Evolutionary conservation across 2,797 vertebrate genomes (phyloP).

Genomic region (Brachyalestes nurse): DNA sequence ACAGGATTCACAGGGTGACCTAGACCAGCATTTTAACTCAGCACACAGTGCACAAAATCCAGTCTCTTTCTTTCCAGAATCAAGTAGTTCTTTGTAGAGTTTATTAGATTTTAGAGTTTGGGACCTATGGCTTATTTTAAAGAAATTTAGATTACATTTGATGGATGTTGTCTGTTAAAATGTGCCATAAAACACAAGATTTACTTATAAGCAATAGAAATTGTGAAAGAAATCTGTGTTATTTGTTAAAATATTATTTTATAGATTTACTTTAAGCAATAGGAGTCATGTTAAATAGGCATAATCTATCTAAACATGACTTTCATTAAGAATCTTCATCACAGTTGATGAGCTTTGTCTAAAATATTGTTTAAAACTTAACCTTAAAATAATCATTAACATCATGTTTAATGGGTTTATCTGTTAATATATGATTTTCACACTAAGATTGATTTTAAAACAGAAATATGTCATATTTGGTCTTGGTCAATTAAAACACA

Average conservation of each 20-base stretch:
- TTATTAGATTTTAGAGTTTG: neutral
- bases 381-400: neutral
- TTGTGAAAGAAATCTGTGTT: neutral
- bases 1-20: neutral
- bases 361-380: neutral
- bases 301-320: no score
- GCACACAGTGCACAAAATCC: neutral
- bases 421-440: no score
- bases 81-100: neutral
- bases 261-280: no score
- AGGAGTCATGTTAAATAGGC: no score
- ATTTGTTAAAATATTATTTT: neutral
- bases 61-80: neutral
- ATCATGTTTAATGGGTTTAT: no score
- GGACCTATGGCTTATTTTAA: neutral
- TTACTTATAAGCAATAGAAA: neutral
- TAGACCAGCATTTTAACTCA: slow-evolving; percentile 2
- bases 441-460: no score
- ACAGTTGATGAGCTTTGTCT: neutral
- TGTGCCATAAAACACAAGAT: neutral
- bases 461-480: no score
- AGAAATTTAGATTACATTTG: slow-evolving; percentile 4
- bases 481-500: neutral
- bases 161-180: neutral
- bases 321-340: neutral